These are phyloP conservation scores for Drosophila putrida DNA, from an alignment of 2,888 invertebrate species.

Conservation along the genomic window DNA sequence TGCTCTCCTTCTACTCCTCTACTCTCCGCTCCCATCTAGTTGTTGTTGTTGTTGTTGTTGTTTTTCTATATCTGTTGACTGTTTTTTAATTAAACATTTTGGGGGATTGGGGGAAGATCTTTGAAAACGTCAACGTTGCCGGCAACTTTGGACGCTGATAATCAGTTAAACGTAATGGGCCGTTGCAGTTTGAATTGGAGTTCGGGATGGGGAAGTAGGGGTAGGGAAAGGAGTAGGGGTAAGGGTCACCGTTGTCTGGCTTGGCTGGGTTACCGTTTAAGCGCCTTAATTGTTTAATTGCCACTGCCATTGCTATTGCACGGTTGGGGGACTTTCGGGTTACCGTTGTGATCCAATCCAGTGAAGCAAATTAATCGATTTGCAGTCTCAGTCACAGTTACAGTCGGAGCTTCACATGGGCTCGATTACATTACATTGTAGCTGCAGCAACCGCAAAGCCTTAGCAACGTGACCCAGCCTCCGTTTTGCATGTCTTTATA, in stretches of 20 bases:
- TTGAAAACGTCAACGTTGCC: constrained; percentile 42
- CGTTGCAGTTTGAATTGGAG: constrained; percentile 44
- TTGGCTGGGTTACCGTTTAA: constrained; percentile 72
- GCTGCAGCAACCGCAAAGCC: constrained; percentile 37
- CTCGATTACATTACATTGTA: constrained; percentile 36
- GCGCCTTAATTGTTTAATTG: constrained; percentile 80
- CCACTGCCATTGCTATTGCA: constrained; percentile 68
- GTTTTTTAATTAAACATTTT: constrained; percentile 71
- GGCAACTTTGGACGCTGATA: constrained; percentile 59
- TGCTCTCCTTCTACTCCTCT: background rate
- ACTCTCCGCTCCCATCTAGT: too few relatives aligned
- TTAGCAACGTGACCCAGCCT: constrained; percentile 30
- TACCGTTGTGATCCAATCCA: constrained; percentile 67
- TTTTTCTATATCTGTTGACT: constrained; percentile 59
- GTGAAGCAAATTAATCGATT: constrained; percentile 77
- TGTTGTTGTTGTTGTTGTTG: constrained; percentile 23
- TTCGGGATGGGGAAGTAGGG: background rate
- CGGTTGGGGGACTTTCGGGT: constrained; percentile 55
- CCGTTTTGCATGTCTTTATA: constrained; percentile 29
- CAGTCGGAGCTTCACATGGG: constrained; percentile 20
- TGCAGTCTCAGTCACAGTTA: constrained; percentile 39
- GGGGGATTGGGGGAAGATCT: constrained; percentile 37
- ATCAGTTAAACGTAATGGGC: constrained; percentile 66
- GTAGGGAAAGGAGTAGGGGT: background rate
- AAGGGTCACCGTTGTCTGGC: constrained; percentile 43